A percentile compares a stretch with the other conserved stretches of the same genome.
Evolutionary conservation across 1,140 invertebrate species (phyloP).

Genomic region (Drosophila baimaii): DNA sequence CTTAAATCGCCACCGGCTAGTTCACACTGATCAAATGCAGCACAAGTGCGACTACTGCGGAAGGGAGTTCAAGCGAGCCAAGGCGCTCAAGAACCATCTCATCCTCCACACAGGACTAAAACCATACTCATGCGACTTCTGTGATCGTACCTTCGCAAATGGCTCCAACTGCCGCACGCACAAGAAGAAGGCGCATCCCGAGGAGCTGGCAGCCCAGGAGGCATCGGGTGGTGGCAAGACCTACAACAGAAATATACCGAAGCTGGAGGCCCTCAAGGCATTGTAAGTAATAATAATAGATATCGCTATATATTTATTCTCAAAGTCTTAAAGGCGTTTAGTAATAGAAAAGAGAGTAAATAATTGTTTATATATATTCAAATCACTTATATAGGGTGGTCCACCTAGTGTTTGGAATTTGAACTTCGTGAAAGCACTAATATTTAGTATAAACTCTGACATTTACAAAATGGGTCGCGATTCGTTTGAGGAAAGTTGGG

Average conservation of each 20-base stretch:
- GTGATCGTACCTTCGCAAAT: slow-evolving; percentile 85
- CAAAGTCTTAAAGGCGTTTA: too few species aligned
- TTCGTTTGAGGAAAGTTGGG: too few species aligned
- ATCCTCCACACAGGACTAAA: slow-evolving; percentile 84
- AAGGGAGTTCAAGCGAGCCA: slow-evolving; percentile 76
- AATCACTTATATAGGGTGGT: too few species aligned
- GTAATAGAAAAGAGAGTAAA: too few species aligned
- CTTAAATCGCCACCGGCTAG: slow-evolving; percentile 85
- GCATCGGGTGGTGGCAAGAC: slow-evolving; percentile 71
- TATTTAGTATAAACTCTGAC: too few species aligned
- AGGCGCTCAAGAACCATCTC: slow-evolving; percentile 84
- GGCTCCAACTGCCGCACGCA: slow-evolving; percentile 85
- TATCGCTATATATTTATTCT: too few species aligned
- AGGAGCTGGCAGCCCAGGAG: slow-evolving; percentile 83
- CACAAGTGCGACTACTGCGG: slow-evolving; percentile 84
- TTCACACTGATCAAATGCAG: slow-evolving; percentile 85
- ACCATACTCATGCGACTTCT: slow-evolving; percentile 85
- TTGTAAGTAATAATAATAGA: slow-evolving; percentile 33
- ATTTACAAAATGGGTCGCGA: too few species aligned
- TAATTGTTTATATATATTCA: too few species aligned
- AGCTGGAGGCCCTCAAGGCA: slow-evolving; percentile 78
- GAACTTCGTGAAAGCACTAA: too few species aligned
- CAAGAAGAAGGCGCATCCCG: slow-evolving; percentile 85
- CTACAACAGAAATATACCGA: slow-evolving; percentile 81
- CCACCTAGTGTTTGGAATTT: too few species aligned